These are phyloP conservation scores for Xiphophorus maculatus DNA, from an alignment of 2,113 vertebrate species.

Conservation along the genomic window DNA sequence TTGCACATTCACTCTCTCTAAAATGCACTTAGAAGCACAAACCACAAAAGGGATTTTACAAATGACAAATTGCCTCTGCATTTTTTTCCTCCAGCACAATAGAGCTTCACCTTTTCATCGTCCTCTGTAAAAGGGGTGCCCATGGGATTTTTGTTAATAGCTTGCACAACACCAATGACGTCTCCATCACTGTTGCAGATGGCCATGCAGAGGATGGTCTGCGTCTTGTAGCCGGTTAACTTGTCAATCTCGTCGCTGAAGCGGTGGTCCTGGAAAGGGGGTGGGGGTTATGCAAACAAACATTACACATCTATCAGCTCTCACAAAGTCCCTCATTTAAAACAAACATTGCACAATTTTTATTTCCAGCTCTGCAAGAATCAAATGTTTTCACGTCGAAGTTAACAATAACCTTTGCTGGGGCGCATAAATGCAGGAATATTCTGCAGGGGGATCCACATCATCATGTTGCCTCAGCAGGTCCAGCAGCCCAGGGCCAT, in stretches of 20 bases:
- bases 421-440: conserved; percentile 47
- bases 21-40: conserved; percentile 31
- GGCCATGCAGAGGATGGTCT: conserved; percentile 83
- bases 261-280: conserved; percentile 77
- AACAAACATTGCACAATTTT: background rate
- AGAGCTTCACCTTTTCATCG: conserved; percentile 78
- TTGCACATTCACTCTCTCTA: conserved; percentile 10
- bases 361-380: background rate
- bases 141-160: conserved; percentile 82
- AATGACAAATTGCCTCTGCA: conserved; percentile 1
- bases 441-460: conserved; percentile 41
- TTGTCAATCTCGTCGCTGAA: conserved; percentile 87
- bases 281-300: conserved; percentile 7
- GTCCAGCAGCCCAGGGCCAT: conserved; percentile 64
- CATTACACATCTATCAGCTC: conserved; percentile 5
- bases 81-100: background rate
- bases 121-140: conserved; percentile 80
- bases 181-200: conserved; percentile 82
- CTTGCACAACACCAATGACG: conserved; percentile 83
- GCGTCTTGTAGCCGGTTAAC: conserved; percentile 83
- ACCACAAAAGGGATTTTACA: conserved; percentile 16
- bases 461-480: conserved; percentile 44
- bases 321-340: background rate
- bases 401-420: background rate
- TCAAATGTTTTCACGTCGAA: background rate